Conservation (phyloP, 1,140 invertebrate genomes). For the Drosophila orosa region DNA sequence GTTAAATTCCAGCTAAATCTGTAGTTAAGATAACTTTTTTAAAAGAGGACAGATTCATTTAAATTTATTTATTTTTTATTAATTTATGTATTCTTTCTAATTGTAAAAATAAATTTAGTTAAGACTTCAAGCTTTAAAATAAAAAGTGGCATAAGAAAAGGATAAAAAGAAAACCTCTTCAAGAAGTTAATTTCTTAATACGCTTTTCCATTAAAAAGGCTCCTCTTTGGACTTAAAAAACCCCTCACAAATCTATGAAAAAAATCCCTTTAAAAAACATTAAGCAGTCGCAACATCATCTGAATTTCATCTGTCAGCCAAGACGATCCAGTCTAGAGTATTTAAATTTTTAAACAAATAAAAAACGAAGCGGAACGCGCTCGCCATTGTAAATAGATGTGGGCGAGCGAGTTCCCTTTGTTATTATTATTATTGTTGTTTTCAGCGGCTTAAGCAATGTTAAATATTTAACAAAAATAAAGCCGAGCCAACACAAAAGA, state of each 20-base stretch:
- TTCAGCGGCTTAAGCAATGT: slow-evolving; percentile 75
- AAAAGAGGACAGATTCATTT: background rate
- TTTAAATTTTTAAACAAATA: slow-evolving; percentile 40
- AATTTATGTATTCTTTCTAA: background rate
- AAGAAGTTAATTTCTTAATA: background rate
- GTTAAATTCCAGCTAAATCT: background rate
- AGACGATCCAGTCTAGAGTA: slow-evolving; percentile 13
- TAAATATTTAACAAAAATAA: slow-evolving; percentile 76
- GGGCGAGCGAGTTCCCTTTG: slow-evolving; percentile 41
- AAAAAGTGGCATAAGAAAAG: background rate
- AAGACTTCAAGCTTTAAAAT: no score
- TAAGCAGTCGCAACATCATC: slow-evolving; percentile 10
- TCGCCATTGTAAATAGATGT: slow-evolving; percentile 49
- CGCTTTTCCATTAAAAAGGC: no score
- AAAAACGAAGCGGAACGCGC: slow-evolving; percentile 37
- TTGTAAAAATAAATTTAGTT: background rate
- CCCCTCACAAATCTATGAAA: background rate
- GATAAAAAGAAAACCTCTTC: background rate
- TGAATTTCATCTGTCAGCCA: slow-evolving; percentile 1
- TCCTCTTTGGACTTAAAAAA: background rate
- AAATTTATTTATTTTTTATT: background rate
- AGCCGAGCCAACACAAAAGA: slow-evolving; percentile 59
- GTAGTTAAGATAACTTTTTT: background rate
- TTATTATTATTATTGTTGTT: slow-evolving; percentile 54
- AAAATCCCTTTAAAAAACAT: slow-evolving; percentile 2